These are phyloP conservation scores for Palaemon carinicauda DNA, from an alignment of 1,140 invertebrate genomes.

Conservation along the genomic window DNA sequence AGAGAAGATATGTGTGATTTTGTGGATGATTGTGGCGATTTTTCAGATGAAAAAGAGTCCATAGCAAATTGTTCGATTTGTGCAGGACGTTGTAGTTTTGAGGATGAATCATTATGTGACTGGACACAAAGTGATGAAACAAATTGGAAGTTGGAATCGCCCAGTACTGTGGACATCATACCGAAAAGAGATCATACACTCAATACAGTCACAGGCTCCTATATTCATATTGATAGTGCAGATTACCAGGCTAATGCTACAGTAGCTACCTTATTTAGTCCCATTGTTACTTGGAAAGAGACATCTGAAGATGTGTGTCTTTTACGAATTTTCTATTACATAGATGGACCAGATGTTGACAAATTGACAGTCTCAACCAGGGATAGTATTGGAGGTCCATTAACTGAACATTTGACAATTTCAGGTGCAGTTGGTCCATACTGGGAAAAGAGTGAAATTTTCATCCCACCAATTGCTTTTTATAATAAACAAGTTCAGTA, in stretches of 20 bases:
- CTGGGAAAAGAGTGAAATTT: constrained; percentile 39
- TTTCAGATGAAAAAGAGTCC: constrained; percentile 15
- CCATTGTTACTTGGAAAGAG: constrained; percentile 22
- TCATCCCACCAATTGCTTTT: background rate
- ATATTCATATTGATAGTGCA: constrained; percentile 18
- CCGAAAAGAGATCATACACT: constrained; percentile 34
- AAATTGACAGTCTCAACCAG: constrained; percentile 14
- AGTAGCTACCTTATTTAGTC: background rate
- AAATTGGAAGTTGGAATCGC: constrained; percentile 32
- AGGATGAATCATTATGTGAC: constrained; percentile 33
- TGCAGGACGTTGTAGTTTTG: constrained; percentile 35
- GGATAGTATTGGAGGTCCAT: constrained; percentile 6
- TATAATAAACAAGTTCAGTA: constrained; percentile 23
- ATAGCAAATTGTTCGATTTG: constrained; percentile 2
- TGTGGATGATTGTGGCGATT: constrained; percentile 52
- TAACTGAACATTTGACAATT: constrained; percentile 9
- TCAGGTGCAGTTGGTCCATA: constrained; percentile 26
- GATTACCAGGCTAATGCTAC: background rate
- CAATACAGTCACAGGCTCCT: constrained; percentile 26
- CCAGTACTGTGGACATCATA: constrained; percentile 13
- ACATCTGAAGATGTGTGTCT: background rate
- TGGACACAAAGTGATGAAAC: constrained; percentile 15
- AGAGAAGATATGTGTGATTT: constrained; percentile 37
- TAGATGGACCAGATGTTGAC: constrained; percentile 22
- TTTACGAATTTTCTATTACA: constrained; percentile 37